Base-by-base conservation (phyloP, 2,113 vertebrate genomes). In the Carlito syrichta region DNA sequence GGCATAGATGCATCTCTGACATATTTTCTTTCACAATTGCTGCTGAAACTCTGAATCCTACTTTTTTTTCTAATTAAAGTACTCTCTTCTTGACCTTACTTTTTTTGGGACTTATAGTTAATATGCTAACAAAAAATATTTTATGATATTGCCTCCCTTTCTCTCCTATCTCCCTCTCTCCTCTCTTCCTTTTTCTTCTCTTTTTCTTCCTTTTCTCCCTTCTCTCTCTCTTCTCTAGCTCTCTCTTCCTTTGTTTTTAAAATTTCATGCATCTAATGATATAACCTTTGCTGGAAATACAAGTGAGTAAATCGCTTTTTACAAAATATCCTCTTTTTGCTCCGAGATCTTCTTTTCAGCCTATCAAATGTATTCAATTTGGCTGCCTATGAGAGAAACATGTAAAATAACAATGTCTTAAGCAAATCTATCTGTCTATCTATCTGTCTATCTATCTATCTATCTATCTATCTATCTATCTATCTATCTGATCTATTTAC, bases 201-300 rank as follows among this genome's bases (percentile, higher is more conserved):
- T n/a, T 13, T 50, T 40, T 3, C 11, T 43, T 8, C 2, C 43
- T 45, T 20, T 10, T 6, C 22, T 27, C 2, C 9, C 1, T 10
- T 6, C 32, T n/a, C 3, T 11, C 25, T 2, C 6, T 1, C 30
- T 32, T 6, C 32, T 2, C 12, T 60, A 5, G 5, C 52, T 63
- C 25, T 5, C 8, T 27, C 45, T 6, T 6, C 5, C 25, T 17
- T 7, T 27, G 1, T 62, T 73, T 43, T 38, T 19, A 12, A 43
- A 91, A 58, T 43, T 43, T 73, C 12, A 20, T 48, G 38, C 22
- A 14, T 43, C 45, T 38, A 32, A 40, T 40, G 10, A 66, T 11
- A n/a, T 30, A 30, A 62, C 6, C 11, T 35, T 48, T 82, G 2
- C 58, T 54, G 35, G 9, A 4, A 32, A 17, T 4, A 48, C 5